Percentiles rank a stretch among this genome's conserved stretches.
Evolutionary conservation across 2,888 invertebrate genomes (phyloP).

Genomic region (Drosophila recens): DNA sequence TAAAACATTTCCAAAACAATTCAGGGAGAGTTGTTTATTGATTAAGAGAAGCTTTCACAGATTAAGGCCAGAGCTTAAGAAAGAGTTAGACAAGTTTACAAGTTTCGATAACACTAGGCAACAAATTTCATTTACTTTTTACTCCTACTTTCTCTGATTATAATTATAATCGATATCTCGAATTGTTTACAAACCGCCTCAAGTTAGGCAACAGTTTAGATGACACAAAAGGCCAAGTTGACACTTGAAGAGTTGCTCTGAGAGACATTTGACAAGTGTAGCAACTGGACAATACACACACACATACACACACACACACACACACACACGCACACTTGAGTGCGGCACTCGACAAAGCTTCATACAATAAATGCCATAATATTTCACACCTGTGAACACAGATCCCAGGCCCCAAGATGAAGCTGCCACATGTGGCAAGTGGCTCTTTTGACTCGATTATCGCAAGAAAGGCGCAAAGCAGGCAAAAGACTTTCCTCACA

Average conservation of each 20-base stretch:
- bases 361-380: conserved; percentile 48
- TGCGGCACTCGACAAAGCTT: conserved; percentile 49
- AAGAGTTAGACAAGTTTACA: conserved; percentile 5
- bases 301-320: too few relatives aligned
- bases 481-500: conserved; percentile 22
- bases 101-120: conserved; percentile 2
- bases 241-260: conserved; percentile 19
- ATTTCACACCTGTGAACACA: conserved; percentile 55
- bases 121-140: too few relatives aligned
- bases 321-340: conserved; percentile 18
- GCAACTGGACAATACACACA: conserved; percentile 21
- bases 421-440: conserved; percentile 51
- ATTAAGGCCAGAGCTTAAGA: too few relatives aligned
- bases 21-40: neutral
- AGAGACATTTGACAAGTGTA: neutral
- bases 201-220: conserved; percentile 50
- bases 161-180: neutral
- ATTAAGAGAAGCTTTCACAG: neutral
- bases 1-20: neutral
- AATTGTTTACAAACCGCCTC: conserved; percentile 25
- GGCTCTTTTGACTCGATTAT: conserved; percentile 52
- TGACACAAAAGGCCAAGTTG: conserved; percentile 32
- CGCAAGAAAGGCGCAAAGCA: conserved; percentile 33
- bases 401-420: conserved; percentile 13
- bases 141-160: too few relatives aligned